These are phyloP conservation scores for Ochotona curzoniae DNA, from an alignment of 2,113 vertebrate species.

Conservation along the genomic window DNA sequence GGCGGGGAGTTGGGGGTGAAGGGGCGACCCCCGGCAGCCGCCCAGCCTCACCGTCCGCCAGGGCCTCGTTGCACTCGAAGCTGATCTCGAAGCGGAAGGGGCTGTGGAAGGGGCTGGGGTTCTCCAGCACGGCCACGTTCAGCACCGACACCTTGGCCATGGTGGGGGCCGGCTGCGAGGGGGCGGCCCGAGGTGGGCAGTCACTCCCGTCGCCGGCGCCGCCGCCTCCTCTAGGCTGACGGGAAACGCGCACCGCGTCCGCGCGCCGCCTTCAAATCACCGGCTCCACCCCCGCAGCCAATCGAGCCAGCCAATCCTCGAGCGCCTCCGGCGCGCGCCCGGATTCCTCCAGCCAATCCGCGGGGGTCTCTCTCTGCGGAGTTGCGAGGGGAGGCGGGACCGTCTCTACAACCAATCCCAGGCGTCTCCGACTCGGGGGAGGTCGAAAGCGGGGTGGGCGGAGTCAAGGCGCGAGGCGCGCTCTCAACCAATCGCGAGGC, in stretches of 20 bases:
- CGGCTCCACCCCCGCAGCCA: slow-evolving; percentile 54
- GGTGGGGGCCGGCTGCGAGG: background rate
- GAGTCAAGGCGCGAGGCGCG: background rate
- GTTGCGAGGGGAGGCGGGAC: slow-evolving; percentile 18
- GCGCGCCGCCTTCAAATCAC: slow-evolving; percentile 81
- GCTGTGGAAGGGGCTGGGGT: slow-evolving; percentile 93
- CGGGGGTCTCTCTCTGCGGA: slow-evolving; percentile 49
- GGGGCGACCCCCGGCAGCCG: background rate
- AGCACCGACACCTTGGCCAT: slow-evolving; percentile 96
- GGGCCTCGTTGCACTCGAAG: slow-evolving; percentile 94
- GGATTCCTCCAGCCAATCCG: slow-evolving; percentile 45
- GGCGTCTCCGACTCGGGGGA: slow-evolving; percentile 53
- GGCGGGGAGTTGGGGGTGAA: too few species aligned
- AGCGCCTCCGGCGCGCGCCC: slow-evolving; percentile 34
- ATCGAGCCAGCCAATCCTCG: slow-evolving; percentile 67
- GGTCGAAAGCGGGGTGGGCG: background rate
- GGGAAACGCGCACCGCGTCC: background rate
- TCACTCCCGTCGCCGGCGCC: rapidly evolving
- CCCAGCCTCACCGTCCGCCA: slow-evolving; percentile 90
- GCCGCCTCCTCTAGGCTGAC: background rate
- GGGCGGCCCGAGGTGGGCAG: rapidly evolving
- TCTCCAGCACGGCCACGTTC: slow-evolving; percentile 93
- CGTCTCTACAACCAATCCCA: slow-evolving; percentile 66
- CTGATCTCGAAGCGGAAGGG: slow-evolving; percentile 96
- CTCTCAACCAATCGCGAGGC: slow-evolving; percentile 58